Base-by-base conservation (phyloP, 2,113 vertebrate genomes). In the Hydropotes inermis region DNA sequence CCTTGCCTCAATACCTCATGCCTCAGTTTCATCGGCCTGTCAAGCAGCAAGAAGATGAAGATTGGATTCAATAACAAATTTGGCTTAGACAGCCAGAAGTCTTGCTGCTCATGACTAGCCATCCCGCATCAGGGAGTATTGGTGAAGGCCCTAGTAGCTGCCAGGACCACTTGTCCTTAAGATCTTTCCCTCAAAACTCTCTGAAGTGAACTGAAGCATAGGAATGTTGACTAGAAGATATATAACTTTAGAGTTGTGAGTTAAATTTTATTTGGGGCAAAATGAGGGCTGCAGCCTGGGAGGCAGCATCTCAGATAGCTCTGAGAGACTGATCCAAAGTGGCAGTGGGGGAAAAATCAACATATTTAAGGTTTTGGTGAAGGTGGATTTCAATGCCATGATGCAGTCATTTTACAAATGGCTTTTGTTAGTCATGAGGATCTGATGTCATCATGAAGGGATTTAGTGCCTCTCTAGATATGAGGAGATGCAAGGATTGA, bases 1-100 rank as follows among this genome's bases (percentile, higher is more conserved):
- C 17, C 9, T 36, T 36, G 9, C 17, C 17, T 36, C 17, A 67
- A 4, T 36, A 11, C 4, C 9, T 67, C 0, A 0, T 67, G n/a
- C 36, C 17, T 67, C 17, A 67, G n/a, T 8, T 67, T 67, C 64
- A 67, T 36, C 36, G 17, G 17, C 17, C 64, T 67, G 9, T 67
- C 64, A 36, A 21, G 64, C n/a, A 67, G n/a, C 17, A 67, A 67
- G n/a, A 67, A 36, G n/a, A 36, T 36, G n/a, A 67, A 67, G n/a
- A 67, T 67, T 67, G 33, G 33, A 36, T 36, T 67, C n/a, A 36
- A 67, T 19, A 67, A 67, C 17, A 67, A 67, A 11, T 67, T 67
- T 67, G 64, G 9, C 17, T 67, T 11, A 67, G n/a, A 36, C 17
- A 67, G 19, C 17, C 9, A 11, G n/a, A 36, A 36, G 17, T 67